Evolutionary conservation across 2,113 vertebrate species (phyloP), one percentile per base, ranked within the genome.

Genomic region (Scartelaos histophorus): DNA sequence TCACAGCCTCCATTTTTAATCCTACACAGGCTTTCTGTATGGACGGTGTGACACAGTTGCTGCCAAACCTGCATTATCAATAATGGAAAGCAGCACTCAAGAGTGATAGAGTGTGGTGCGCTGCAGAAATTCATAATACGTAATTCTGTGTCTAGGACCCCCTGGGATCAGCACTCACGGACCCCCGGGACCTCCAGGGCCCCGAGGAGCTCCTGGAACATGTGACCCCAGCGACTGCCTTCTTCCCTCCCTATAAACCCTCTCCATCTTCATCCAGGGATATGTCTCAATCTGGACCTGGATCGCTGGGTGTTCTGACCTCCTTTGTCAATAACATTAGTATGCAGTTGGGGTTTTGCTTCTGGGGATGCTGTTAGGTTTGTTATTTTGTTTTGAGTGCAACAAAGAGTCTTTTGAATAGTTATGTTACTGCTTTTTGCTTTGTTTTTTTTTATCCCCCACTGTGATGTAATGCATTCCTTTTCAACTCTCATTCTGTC

Each of bases 151-250:
- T 78, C 82, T 87, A 95, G 89, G 95, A 82, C 90, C 77, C 22
- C 88, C 92, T 87, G 96, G 94, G 76, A 35, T 87, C n/a, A 88
- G 91, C 73, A 81, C 74, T 88, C 92, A 24, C 91, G 97, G 96
- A 49, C 88, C 87, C 25, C 80, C 93, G 0, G 95, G 96, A 64
- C 82, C 92, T 0, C 92, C 93, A 13, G 97, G 97, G 1, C 92
- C 94, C 11, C 94, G 93, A 0, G 98, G 98, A 81, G 83, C 92
- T 38, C 80, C 81, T 0, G 96, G 97, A 85, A 94, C 90, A 19
- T 99, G 98, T 77, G 92, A 93, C 84, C 95, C 95, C 0, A 86
- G 92, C 16, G 95, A 97, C 76, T 99, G 97, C 76, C 85, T 93
- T 70, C 88, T 92, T 72, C 91, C 92, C 11, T 12, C 84, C 3